Base-by-base conservation (phyloP, 2,113 vertebrate genomes). In the Phodopus roborovskii region DNA sequence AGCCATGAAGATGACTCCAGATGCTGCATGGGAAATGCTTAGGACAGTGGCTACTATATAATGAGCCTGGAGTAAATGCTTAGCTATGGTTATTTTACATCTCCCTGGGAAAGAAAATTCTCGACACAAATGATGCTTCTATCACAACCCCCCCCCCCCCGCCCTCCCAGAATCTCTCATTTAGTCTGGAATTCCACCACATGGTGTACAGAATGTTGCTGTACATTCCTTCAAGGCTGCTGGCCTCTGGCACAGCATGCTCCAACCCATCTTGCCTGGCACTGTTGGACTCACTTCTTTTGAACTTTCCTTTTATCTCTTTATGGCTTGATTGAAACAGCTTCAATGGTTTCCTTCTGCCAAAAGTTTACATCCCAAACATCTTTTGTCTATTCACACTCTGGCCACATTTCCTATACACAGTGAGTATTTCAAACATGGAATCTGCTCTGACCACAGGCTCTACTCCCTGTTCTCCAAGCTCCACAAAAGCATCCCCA, bases 221-320 rank as follows among this genome's bases (percentile, higher is more conserved):
- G 1, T 3, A 0, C 42, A 19, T 56, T 75, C 45, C 48, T 58
- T 12, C 0, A 0, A 75, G 92, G 64, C 26, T 66, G 64, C 56
- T 79, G 64, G 50, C 36, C 89, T 45, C 56, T 12, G 62, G 28
- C 71, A 8, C 48, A n/a, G 7, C 68, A 73, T 4, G 64, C 82
- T 66, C 75, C 42, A 90, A 28, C 10, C 94, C 15, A 9, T 83
- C 90, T 90, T 87, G 60, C 58, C 79, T 60, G 90, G 62, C 66
- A 62, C 42, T 71, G 58, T 42, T 64, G 9, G 30, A 13, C 62
- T 79, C 74, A 4, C 39, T 71, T 84, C 68, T 79, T 97, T 15
- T 48, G 73, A 79, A n/a, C n/a, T 75, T 88, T 85, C 48, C 48
- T 92, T 94, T 92, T 42, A 24, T 91, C 74, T 90, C 83, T 89